Evolutionary conservation across 2,113 vertebrate species (phyloP).

Genomic region (Apistogramma diplotaenia): DNA sequence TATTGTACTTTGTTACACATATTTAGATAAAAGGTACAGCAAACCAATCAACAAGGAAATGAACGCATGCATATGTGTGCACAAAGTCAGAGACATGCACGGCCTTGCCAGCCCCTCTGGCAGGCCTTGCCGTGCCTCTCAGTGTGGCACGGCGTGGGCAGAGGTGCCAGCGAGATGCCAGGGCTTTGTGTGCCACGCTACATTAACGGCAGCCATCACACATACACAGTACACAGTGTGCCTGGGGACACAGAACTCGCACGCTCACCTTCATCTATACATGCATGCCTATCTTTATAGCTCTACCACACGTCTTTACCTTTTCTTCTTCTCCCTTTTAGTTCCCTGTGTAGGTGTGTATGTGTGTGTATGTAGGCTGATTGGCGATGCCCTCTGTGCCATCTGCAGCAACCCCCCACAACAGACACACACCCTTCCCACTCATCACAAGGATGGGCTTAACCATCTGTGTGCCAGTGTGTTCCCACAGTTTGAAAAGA

Average conservation of each 20-base stretch:
- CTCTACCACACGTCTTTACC: background rate
- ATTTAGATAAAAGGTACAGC: background rate
- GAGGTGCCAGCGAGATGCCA: slow-evolving; percentile 66
- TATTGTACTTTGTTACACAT: background rate
- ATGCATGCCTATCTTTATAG: slow-evolving; percentile 2
- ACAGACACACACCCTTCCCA: slow-evolving; percentile 65
- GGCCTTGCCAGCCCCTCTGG: slow-evolving; percentile 63
- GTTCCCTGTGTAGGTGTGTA: slow-evolving; percentile 12
- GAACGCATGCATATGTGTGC: slow-evolving; percentile 19
- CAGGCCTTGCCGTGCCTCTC: slow-evolving; percentile 59
- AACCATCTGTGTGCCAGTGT: slow-evolving; percentile 83
- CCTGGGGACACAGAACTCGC: slow-evolving; percentile 27
- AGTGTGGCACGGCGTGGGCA: slow-evolving; percentile 67
- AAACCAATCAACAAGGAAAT: background rate
- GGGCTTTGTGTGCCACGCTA: slow-evolving; percentile 65
- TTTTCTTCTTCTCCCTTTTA: background rate
- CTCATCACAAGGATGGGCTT: slow-evolving; percentile 79
- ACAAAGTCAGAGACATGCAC: slow-evolving; percentile 35
- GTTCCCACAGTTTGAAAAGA: slow-evolving; percentile 71
- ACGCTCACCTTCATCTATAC: slow-evolving; percentile 42
- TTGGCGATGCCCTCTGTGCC: slow-evolving; percentile 82
- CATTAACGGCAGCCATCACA: slow-evolving; percentile 45
- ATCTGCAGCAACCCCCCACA: slow-evolving; percentile 74
- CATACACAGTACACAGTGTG: slow-evolving; percentile 5
- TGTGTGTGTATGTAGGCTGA: slow-evolving; percentile 53